Conservation (phyloP, 2,113 vertebrate species). For the Leuciscus idus region DNA sequence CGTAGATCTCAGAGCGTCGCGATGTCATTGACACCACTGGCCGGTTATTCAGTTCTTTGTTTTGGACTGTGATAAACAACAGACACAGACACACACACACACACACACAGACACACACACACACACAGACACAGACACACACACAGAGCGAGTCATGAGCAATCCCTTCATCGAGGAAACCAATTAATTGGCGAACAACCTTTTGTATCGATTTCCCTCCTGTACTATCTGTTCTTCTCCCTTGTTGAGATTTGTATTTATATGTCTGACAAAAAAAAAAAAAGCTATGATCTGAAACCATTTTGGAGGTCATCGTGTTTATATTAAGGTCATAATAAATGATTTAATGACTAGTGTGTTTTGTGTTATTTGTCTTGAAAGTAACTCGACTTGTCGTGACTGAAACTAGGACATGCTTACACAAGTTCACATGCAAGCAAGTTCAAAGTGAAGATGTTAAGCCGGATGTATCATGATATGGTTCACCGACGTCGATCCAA, state of each 20-base stretch:
- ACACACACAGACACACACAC: no score
- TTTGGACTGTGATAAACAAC: background rate
- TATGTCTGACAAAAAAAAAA: slow-evolving; percentile 69
- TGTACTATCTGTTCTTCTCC: slow-evolving; percentile 60
- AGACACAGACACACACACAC: no score
- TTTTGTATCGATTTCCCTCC: slow-evolving; percentile 57
- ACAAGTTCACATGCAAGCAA: background rate
- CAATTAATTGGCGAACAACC: background rate
- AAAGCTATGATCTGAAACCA: slow-evolving; percentile 57
- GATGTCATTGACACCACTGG: background rate
- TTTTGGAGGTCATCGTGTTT: slow-evolving; percentile 50
- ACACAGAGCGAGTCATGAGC: background rate
- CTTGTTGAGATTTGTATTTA: slow-evolving; percentile 73
- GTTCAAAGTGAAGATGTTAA: background rate
- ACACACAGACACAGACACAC: background rate
- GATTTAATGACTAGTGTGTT: slow-evolving; percentile 35
- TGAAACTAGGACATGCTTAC: slow-evolving; percentile 8
- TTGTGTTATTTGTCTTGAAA: slow-evolving; percentile 7
- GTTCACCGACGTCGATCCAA: background rate
- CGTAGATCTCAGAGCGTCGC: background rate
- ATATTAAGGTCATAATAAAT: slow-evolving; percentile 52
- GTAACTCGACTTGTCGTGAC: background rate
- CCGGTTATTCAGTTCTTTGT: background rate
- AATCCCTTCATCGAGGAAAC: slow-evolving; percentile 6
- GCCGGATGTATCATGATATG: background rate